These are phyloP conservation scores for Hyperopisus bebe DNA, from an alignment of 2,113 vertebrate genomes.

Conservation along the genomic window DNA sequence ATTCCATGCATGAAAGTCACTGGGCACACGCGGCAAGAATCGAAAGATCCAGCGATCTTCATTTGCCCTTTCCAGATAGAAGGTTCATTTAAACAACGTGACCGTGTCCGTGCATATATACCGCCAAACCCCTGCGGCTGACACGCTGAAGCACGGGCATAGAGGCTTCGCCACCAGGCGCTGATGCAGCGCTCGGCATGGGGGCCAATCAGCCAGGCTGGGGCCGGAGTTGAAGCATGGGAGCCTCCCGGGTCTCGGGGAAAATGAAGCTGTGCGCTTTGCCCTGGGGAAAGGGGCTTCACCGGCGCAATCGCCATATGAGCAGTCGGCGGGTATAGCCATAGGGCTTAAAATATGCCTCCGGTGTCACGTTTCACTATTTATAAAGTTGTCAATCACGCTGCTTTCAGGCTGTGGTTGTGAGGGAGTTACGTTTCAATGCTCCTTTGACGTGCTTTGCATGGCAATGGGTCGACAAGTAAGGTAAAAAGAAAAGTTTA, in stretches of 20 bases:
- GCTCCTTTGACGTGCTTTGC: background rate
- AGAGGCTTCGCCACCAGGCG: background rate
- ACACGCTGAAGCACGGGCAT: background rate
- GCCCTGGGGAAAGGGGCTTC: background rate
- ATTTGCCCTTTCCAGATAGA: background rate
- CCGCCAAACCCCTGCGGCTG: background rate
- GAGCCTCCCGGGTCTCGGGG: background rate
- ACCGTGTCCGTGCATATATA: background rate
- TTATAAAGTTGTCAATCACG: background rate
- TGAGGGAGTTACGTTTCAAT: background rate
- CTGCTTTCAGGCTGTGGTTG: background rate
- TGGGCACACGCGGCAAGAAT: background rate
- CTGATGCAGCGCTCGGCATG: background rate
- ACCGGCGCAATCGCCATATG: background rate
- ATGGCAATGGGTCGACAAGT: background rate
- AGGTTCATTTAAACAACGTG: background rate
- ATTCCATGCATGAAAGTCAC: background rate
- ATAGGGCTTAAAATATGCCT: background rate
- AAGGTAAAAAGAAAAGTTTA: background rate
- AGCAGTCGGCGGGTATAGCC: background rate
- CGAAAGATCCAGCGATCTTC: background rate
- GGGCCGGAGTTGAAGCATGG: background rate
- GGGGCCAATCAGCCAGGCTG: background rate
- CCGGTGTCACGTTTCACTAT: constrained; percentile 10
- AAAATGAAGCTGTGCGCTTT: background rate